Base-by-base conservation (phyloP, 2,113 vertebrate species). In the Colius striatus region DNA sequence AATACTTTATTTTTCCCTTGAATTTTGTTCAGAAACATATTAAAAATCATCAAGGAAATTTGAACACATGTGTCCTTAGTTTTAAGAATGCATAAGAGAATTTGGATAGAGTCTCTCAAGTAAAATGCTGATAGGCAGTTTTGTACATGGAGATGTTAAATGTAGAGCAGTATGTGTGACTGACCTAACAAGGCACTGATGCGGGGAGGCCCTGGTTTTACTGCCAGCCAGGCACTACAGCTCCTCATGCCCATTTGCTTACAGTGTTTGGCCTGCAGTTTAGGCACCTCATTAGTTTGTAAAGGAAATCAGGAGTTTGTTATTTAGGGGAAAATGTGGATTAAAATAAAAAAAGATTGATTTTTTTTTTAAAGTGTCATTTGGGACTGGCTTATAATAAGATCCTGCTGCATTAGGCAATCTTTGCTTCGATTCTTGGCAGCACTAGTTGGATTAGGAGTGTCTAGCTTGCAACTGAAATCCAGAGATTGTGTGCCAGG, bases 281-380 rank as follows among this genome's bases (percentile, higher is more conserved):
- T 5, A 83, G 70, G 70, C 47, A 89, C 41, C 93, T 91, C 74
- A 85, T 92, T 91, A 75, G 65, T 96, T 90, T 94, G 83, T 94
- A 91, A 94, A 95, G 93, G 88, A 94, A 94, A 95, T 94, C 7
- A 7, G 30, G 70, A 95, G 77, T 95, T 97, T 90, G 80, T 95
- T 97, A 89, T 97, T 96, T 96, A 94, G 93, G 76, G 92, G 6
- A 62, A 96, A 96, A 96, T 32, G 76, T 61, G 80, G 84, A 96
- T 96, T 95, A 85, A 88, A 96, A 92, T 94, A 87, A 95, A 94
- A 94, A 94, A 96, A 92, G 41, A 84, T 92, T 84, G 76, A 65
- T 89, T 95, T 93, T 70, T 84, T 87, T 93, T 94, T 95, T 81
- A 9, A 91, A 88, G 86, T 92, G 89, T 95, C 95, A 84, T 92